Conservation (phyloP, 2,888 invertebrate genomes). For the Andrena minutula region DNA sequence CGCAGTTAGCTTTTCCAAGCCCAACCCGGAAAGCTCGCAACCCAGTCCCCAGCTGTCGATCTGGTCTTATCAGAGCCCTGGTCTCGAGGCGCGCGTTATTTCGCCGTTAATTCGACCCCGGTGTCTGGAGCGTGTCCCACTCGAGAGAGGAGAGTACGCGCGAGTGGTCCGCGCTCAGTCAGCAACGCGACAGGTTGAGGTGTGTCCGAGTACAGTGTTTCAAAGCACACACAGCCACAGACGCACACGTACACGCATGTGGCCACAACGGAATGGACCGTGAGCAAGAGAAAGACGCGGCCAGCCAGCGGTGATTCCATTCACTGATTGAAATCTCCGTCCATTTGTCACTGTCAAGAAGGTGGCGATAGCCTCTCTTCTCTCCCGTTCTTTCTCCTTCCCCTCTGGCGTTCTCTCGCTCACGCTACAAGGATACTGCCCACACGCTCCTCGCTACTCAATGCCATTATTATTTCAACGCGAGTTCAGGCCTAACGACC, state of each 20-base stretch:
- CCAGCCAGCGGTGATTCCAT: slow-evolving; percentile 87
- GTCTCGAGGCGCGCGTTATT: slow-evolving; percentile 24
- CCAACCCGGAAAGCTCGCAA: neutral
- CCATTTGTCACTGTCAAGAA: slow-evolving; percentile 92
- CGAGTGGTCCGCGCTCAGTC: slow-evolving; percentile 73
- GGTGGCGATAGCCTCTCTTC: slow-evolving; percentile 84
- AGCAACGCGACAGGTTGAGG: slow-evolving; percentile 79
- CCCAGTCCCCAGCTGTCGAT: too few relatives aligned
- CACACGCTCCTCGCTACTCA: slow-evolving; percentile 78
- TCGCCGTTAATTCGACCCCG: slow-evolving; percentile 39
- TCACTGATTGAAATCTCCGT: slow-evolving; percentile 90
- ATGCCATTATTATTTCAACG: slow-evolving; percentile 83
- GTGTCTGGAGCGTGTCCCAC: slow-evolving; percentile 49
- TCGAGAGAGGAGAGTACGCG: slow-evolving; percentile 61
- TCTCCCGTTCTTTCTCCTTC: slow-evolving; percentile 61
- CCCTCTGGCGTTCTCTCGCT: slow-evolving; percentile 64
- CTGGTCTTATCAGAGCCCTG: neutral
- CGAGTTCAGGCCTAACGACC: slow-evolving; percentile 78
- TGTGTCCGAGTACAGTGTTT: slow-evolving; percentile 71
- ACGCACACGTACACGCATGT: slow-evolving; percentile 33
- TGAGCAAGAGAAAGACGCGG: slow-evolving; percentile 74
- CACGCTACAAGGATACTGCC: slow-evolving; percentile 73
- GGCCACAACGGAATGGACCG: slow-evolving; percentile 38
- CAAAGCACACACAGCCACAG: slow-evolving; percentile 21
- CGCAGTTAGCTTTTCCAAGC: neutral